Percentiles rank a stretch among this genome's conserved stretches.
These are phyloP conservation scores for Hirtodrosophila trivittata DNA, from an alignment of 2,888 invertebrate genomes.

Conservation along the genomic window DNA sequence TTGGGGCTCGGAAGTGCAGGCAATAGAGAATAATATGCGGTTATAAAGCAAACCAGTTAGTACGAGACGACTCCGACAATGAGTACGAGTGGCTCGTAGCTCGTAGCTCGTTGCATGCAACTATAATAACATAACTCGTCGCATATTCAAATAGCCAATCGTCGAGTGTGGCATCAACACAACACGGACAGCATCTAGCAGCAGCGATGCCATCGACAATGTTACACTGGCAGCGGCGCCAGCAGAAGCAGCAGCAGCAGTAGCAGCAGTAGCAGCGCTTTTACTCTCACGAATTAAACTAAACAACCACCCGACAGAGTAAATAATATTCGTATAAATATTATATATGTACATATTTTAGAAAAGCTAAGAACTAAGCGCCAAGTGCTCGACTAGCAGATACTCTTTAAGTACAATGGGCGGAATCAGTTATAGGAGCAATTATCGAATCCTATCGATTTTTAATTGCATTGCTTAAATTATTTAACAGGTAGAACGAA, in stretches of 20 bases:
- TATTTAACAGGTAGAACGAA: too few relatives aligned
- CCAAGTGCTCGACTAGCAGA: constrained; percentile 17
- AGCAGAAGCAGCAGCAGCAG: constrained; percentile 14
- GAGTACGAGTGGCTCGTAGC: constrained; percentile 23
- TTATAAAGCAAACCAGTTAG: constrained; percentile 68
- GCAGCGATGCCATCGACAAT: constrained; percentile 8
- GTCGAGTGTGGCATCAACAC: constrained; percentile 15
- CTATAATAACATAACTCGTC: constrained; percentile 57
- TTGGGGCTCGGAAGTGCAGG: constrained; percentile 78
- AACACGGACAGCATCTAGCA: constrained; percentile 12
- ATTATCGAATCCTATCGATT: too few relatives aligned
- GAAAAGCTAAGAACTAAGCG: constrained; percentile 14
- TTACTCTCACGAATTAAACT: constrained; percentile 78
- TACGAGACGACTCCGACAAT: constrained; percentile 6
- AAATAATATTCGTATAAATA: constrained; percentile 23
- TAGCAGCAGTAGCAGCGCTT: constrained; percentile 50
- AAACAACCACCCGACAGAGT: constrained; percentile 64
- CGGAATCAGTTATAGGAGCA: background rate
- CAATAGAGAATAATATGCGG: constrained; percentile 69
- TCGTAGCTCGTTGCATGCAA: too few relatives aligned
- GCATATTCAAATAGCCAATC: constrained; percentile 69
- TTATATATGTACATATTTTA: constrained; percentile 7
- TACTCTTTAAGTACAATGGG: too few relatives aligned
- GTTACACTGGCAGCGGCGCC: constrained; percentile 36
- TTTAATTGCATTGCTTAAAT: too few relatives aligned